A percentile compares a stretch with the other conserved stretches of the same genome.
These are phyloP conservation scores for Calephelis perditalis DNA, from an alignment of 2,888 invertebrate genomes.

Conservation along the genomic window DNA sequence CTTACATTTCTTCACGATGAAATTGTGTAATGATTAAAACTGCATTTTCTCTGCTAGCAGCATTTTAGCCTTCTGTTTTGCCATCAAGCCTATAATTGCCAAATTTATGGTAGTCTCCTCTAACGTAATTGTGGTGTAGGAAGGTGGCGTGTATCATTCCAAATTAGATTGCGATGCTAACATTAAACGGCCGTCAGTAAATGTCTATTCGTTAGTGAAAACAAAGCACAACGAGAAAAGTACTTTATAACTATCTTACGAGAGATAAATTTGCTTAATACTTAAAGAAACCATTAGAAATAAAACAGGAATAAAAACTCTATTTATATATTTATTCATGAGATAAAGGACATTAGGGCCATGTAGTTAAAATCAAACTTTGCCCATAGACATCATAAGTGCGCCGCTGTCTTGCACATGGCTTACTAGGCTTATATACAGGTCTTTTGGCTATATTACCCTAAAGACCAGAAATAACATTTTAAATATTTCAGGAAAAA, in stretches of 20 bases:
- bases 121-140: constrained; percentile 68
- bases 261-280: too few species aligned
- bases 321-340: too few species aligned
- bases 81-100: constrained; percentile 67
- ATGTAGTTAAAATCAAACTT: too few species aligned
- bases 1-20: not conserved
- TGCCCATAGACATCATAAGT: too few species aligned
- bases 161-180: constrained; percentile 68
- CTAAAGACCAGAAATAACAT: too few species aligned
- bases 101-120: constrained; percentile 71
- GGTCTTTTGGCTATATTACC: too few species aligned
- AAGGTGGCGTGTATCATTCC: constrained; percentile 66
- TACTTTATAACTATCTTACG: not conserved
- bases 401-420: too few species aligned
- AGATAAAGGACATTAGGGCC: too few species aligned
- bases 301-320: too few species aligned
- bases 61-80: constrained; percentile 57
- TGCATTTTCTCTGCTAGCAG: constrained; percentile 23
- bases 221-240: not conserved
- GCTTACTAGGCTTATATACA: too few species aligned
- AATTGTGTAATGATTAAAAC: not conserved
- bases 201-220: constrained; percentile 36
- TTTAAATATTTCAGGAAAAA: too few species aligned
- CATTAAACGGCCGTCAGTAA: constrained; percentile 47
- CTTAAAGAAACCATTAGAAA: too few species aligned